A percentile compares a stretch with the other conserved stretches of the same genome.
Evolutionary conservation across 2,888 invertebrate genomes (phyloP).

Genomic region (Strigamia maritima): DNA sequence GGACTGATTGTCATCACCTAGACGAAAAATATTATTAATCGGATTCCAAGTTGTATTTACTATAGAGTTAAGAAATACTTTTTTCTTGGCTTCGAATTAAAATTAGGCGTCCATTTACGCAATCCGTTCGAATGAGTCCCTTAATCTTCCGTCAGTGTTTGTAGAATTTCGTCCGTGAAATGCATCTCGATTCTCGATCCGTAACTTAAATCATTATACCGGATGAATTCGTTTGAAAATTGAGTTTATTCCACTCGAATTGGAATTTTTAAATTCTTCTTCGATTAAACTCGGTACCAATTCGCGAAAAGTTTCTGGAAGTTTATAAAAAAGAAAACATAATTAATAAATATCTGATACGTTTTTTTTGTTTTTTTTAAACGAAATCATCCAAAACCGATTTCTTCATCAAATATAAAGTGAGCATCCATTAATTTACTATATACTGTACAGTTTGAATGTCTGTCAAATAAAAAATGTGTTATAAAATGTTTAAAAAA

Average conservation of each 20-base stretch:
- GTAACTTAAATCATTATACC: background rate
- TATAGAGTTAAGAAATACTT: constrained; percentile 56
- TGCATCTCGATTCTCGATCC: background rate
- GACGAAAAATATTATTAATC: background rate
- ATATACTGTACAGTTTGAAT: constrained; percentile 69
- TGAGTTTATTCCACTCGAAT: background rate
- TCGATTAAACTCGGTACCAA: constrained; percentile 1
- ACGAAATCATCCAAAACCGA: constrained; percentile 77
- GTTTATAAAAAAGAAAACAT: constrained; percentile 38
- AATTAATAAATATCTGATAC: background rate
- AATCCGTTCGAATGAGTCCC: constrained; percentile 51
- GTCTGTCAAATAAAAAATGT: constrained; percentile 47
- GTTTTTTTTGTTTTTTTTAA: constrained; percentile 50
- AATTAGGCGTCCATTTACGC: constrained; percentile 64
- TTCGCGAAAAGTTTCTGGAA: constrained; percentile 35
- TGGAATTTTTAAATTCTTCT: constrained; percentile 61
- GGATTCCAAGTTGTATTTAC: too few relatives aligned
- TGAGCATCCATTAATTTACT: constrained; percentile 83
- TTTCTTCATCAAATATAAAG: constrained; percentile 81
- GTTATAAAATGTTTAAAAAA: background rate
- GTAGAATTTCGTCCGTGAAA: background rate
- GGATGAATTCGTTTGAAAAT: background rate
- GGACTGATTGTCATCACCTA: background rate
- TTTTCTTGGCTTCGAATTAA: constrained; percentile 75
- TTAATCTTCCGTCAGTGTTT: background rate